phyloP scores from a whole-genome alignment of 2,888 invertebrate genomes.

The Pyrrhosoma nymphula region DNA sequence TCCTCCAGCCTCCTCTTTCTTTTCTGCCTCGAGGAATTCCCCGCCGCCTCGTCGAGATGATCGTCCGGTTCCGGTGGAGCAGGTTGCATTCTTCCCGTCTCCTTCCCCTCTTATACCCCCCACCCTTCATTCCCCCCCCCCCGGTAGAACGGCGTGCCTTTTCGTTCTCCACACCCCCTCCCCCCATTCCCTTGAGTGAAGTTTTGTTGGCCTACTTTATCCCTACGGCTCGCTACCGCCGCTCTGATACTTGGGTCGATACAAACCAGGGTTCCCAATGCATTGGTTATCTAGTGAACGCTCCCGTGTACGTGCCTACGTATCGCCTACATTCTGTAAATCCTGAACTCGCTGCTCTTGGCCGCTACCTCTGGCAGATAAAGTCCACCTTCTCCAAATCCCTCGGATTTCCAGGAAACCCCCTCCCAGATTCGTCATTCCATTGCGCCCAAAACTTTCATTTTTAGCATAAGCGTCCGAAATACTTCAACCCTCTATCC shows the following conservation, averaged over 20 bases:
- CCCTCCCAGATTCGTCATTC: too few relatives aligned
- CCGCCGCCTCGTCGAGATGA: slow-evolving; percentile 70
- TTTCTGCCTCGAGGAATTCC: slow-evolving; percentile 65
- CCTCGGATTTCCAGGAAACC: too few relatives aligned
- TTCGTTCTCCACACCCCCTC: not conserved
- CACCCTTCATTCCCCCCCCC: not conserved
- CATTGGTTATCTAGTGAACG: not conserved
- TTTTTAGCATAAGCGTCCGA: too few relatives aligned
- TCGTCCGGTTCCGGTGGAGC: slow-evolving; percentile 62
- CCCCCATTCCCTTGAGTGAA: not conserved
- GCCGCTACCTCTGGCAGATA: too few relatives aligned
- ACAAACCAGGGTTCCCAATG: not conserved
- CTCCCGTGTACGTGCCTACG: too few relatives aligned
- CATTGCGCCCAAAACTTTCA: too few relatives aligned
- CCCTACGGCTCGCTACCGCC: not conserved
- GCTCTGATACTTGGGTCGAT: not conserved
- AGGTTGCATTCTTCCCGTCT: slow-evolving; percentile 27
- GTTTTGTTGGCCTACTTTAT: not conserved
- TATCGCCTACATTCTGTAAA: too few relatives aligned
- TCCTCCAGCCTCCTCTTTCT: not conserved
- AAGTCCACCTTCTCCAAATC: too few relatives aligned
- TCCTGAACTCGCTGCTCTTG: too few relatives aligned
- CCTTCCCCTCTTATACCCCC: not conserved
- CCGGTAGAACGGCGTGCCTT: not conserved
- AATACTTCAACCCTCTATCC: too few relatives aligned